A percentile compares a stretch with the other conserved stretches of the same genome.
These are phyloP conservation scores for Lottia gigantea DNA, from an alignment of 2,888 invertebrate species.

Conservation along the genomic window DNA sequence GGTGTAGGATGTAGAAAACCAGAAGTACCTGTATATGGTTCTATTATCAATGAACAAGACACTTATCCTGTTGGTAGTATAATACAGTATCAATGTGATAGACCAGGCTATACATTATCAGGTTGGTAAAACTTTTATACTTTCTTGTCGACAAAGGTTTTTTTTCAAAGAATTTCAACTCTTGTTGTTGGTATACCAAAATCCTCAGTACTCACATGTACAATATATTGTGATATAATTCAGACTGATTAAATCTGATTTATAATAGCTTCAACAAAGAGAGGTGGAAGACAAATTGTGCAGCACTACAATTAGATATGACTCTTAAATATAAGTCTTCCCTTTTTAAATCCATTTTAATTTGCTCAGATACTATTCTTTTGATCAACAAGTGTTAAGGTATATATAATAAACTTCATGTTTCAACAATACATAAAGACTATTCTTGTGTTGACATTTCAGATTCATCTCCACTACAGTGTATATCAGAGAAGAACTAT, in stretches of 20 bases:
- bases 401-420: no score
- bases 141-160: neutral
- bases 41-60: constrained; percentile 24
- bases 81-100: constrained; percentile 40
- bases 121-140: constrained; percentile 31
- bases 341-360: no score
- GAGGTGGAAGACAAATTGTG: no score
- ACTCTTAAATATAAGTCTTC: neutral
- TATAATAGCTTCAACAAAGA: no score
- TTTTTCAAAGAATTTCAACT: no score
- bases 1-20: constrained; percentile 41
- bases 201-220: no score
- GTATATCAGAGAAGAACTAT: constrained; percentile 11
- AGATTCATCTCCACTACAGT: constrained; percentile 27
- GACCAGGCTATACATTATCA: constrained; percentile 41
- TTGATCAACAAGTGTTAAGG: no score
- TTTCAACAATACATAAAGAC: no score
- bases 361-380: no score
- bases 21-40: constrained; percentile 32
- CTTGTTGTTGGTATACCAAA: no score
- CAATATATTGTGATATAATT: no score
- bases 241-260: no score
- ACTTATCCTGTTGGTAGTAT: constrained; percentile 39
- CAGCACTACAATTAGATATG: neutral
- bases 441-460: neutral